phyloP scores from a whole-genome alignment of 2,113 vertebrate species.

The Empidonax traillii region DNA sequence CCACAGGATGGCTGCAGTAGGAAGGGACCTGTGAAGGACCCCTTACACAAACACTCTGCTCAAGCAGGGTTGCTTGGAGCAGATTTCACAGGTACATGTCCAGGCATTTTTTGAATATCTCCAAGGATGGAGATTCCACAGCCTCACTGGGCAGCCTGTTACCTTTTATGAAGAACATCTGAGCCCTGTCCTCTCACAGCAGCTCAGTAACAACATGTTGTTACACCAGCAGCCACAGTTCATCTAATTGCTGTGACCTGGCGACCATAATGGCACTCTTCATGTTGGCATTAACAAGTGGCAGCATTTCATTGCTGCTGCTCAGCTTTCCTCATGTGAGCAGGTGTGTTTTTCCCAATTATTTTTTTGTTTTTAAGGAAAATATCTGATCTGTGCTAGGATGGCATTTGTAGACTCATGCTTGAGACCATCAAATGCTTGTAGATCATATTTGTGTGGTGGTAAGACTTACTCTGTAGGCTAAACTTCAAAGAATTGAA shows the following conservation, averaged over 20 bases:
- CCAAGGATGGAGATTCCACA: neutral
- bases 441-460: neutral
- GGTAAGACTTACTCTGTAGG: neutral
- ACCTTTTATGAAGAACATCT: neutral
- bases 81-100: neutral
- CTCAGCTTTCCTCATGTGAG: neutral
- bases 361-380: neutral
- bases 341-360: neutral
- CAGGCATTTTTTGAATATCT: neutral
- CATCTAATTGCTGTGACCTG: neutral
- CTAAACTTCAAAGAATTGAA: neutral
- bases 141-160: neutral
- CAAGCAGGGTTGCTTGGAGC: neutral
- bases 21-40: neutral
- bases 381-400: neutral
- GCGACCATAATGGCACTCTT: neutral
- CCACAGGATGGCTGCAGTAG: neutral
- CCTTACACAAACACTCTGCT: neutral
- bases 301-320: neutral
- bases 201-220: neutral
- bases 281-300: no score
- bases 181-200: neutral
- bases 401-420: neutral
- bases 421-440: neutral
- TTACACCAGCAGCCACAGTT: neutral